Evolutionary conservation across 1,140 invertebrate species (phyloP).

Genomic region (Philopotamus ludificatus): DNA sequence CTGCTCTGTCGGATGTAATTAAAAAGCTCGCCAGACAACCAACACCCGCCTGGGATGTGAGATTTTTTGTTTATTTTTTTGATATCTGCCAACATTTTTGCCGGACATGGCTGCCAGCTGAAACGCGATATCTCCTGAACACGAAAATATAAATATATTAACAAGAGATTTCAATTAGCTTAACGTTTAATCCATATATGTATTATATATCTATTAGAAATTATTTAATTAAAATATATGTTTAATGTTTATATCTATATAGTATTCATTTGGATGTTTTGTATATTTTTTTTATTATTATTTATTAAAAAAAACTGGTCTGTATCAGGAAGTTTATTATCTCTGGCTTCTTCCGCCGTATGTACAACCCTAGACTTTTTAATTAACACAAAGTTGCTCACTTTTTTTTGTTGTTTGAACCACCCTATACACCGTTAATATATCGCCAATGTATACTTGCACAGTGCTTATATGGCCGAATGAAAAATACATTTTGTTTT

Average conservation of each 20-base stretch:
- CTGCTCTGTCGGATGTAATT: not conserved
- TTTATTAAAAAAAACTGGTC: not conserved
- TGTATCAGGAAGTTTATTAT: not conserved
- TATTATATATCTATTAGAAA: not conserved
- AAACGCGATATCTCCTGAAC: not conserved
- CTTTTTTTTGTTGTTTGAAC: not conserved
- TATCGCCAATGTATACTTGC: not conserved
- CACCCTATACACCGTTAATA: not conserved
- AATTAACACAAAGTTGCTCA: conserved; percentile 6
- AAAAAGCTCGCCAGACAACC: not conserved
- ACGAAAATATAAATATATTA: not conserved
- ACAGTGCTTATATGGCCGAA: not conserved
- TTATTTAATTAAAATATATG: not conserved
- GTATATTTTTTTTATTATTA: not conserved
- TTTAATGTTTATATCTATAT: not conserved
- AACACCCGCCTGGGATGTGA: not conserved
- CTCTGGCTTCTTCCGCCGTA: not conserved
- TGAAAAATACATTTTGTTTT: not conserved
- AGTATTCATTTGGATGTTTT: not conserved
- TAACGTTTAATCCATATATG: not conserved
- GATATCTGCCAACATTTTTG: not conserved
- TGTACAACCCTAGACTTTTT: not conserved
- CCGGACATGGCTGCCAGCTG: not conserved
- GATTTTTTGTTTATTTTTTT: not conserved
- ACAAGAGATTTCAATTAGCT: not conserved